These are phyloP conservation scores for Marmota flaviventris DNA, from an alignment of 2,113 vertebrate species.

Conservation along the genomic window DNA sequence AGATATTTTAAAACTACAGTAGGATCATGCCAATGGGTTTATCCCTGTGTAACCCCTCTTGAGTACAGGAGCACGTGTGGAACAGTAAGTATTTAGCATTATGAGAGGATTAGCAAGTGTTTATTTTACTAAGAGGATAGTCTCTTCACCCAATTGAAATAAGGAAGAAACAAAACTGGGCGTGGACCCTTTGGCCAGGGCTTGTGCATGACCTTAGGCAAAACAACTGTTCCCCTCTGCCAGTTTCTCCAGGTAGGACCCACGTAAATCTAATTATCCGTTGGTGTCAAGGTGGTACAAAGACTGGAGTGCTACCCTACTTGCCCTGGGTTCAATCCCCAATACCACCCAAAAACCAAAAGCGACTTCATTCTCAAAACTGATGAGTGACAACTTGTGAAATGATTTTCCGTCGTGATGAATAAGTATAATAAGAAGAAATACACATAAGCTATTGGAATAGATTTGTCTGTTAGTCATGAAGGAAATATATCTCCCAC, in stretches of 20 bases:
- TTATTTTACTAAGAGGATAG: conserved; percentile 34
- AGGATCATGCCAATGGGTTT: neutral
- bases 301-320: neutral
- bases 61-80: neutral
- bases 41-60: neutral
- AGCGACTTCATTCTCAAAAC: neutral
- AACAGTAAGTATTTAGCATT: neutral
- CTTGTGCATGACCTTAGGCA: neutral
- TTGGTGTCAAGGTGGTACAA: neutral
- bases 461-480: neutral
- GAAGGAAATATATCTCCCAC: neutral
- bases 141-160: neutral
- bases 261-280: neutral
- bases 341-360: neutral
- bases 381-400: neutral
- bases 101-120: neutral
- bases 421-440: conserved; percentile 2
- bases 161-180: conserved; percentile 27
- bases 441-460: neutral
- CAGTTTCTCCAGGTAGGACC: neutral
- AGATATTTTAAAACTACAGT: neutral
- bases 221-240: neutral
- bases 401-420: neutral
- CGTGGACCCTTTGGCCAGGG: neutral
- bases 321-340: neutral